Percentiles rank a stretch among this genome's conserved stretches.
These are phyloP conservation scores for Trichopoda pennipes DNA, from an alignment of 2,888 invertebrate genomes.

Conservation along the genomic window DNA sequence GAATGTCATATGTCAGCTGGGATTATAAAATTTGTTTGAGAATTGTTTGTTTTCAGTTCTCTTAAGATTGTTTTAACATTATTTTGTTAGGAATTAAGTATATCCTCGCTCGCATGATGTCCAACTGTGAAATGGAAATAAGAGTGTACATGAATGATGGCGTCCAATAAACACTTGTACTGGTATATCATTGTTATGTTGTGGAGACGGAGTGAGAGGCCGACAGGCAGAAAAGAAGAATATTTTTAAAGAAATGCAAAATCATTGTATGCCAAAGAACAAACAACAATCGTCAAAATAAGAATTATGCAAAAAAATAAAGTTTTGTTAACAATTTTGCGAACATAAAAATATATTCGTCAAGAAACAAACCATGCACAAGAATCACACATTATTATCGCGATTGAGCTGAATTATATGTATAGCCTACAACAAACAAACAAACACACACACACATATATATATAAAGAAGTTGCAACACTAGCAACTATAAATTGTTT, in stretches of 20 bases:
- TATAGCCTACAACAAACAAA: slow-evolving; percentile 39
- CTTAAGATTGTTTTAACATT: slow-evolving; percentile 2
- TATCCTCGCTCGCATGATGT: slow-evolving; percentile 40
- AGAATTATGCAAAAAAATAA: slow-evolving; percentile 11
- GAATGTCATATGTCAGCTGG: slow-evolving; percentile 26
- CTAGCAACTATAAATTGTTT: slow-evolving; percentile 21
- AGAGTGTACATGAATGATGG: slow-evolving; percentile 22
- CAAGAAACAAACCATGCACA: slow-evolving; percentile 62
- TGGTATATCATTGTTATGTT: slow-evolving; percentile 57
- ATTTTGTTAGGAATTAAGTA: slow-evolving; percentile 22
- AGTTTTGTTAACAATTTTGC: slow-evolving; percentile 61
- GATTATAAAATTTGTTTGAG: slow-evolving; percentile 1
- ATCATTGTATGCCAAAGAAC: slow-evolving; percentile 40
- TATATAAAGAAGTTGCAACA: slow-evolving; percentile 24
- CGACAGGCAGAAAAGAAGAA: not conserved
- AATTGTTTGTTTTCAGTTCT: slow-evolving; percentile 4
- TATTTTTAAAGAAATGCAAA: slow-evolving; percentile 23
- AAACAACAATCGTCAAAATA: slow-evolving; percentile 4
- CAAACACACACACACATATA: slow-evolving; percentile 1
- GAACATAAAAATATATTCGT: slow-evolving; percentile 65
- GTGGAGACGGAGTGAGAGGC: too few relatives aligned
- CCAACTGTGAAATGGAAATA: slow-evolving; percentile 39
- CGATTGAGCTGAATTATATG: slow-evolving; percentile 60
- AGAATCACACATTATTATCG: slow-evolving; percentile 63
- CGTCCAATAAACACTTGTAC: slow-evolving; percentile 39